Evolutionary conservation across 2,113 vertebrate genomes (phyloP), one percentile per base, ranked within the genome.

Genomic region (Regulus satrapa): DNA sequence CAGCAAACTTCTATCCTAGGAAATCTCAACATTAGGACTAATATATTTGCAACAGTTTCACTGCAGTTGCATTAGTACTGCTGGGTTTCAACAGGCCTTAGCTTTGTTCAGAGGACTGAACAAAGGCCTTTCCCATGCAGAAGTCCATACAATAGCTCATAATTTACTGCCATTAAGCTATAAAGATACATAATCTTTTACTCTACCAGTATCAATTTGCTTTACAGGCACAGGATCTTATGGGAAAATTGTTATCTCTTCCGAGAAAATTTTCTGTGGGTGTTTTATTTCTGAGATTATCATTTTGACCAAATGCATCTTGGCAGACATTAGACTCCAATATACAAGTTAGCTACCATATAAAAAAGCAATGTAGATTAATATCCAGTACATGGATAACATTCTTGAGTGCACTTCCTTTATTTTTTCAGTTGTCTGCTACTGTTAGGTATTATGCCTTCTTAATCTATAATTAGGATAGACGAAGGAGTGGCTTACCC

Each of bases 71-170:
- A n/a, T 40, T 58, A 49, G 8, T 84, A 54, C 8, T 40, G 31
- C 1, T 54, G 14, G 4, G 5, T 73, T 95, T 81, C 59, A 73
- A 32, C 19, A 64, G 10, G 10, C 32, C n/a, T 59, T 73, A 45
- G 5, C 38, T 64, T 69, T 0, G 0, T 14, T 59, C 29, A 32
- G 34, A n/a, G n/a, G n/a, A n/a, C n/a, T n/a, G n/a, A 73, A 31
- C 49, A 73, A 7, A n/a, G 34, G 17, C 16, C 10, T 75, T 43
- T 43, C 38, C 26, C 19, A 25, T 32, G 24, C 12, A 32, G 41
- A 83, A 89, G 1, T 62, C 2, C 38, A 40, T 58, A 66, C 1
- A 49, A 10, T 12, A 55, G 5, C 14, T 17, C 2, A 45, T 25
- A 6, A 14, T 54, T 90, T 85, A 82, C 25, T 32, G 12, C 4